Evolutionary conservation across 2,797 vertebrate genomes (phyloP).

Genomic region (Myotis vivesi): DNA sequence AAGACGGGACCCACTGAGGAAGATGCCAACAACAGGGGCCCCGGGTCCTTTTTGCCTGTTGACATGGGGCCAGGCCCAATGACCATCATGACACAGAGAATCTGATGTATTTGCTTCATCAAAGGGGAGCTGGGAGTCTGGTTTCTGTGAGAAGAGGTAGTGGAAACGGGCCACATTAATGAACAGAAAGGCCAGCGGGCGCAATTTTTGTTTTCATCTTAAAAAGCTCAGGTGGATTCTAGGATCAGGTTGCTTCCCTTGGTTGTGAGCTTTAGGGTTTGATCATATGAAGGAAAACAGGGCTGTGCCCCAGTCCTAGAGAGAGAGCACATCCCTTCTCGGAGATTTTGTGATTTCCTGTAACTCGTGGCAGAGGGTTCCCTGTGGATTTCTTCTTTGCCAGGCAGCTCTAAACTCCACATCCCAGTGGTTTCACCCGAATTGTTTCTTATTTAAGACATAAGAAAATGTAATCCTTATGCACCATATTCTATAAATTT

Average conservation of each 20-base stretch:
- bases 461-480: constrained; percentile 68
- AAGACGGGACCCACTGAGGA: not conserved
- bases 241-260: not conserved
- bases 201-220: not conserved
- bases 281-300: not conserved
- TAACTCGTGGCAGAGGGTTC: constrained; percentile 6
- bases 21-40: not conserved
- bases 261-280: not conserved
- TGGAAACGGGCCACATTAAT: not conserved
- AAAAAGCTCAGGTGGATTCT: not conserved
- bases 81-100: not conserved
- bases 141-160: not conserved
- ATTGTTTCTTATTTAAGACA: constrained; percentile 66
- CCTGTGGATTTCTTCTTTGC: not conserved
- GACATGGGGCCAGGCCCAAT: not conserved
- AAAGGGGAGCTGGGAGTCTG: not conserved
- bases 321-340: not conserved
- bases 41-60: not conserved
- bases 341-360: not conserved
- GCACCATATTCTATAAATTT: constrained; percentile 62
- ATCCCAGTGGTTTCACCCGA: constrained; percentile 29
- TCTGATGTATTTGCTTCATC: not conserved
- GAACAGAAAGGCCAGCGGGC: not conserved
- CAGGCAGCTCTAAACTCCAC: not conserved
- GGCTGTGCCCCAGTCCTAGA: not conserved